Base-by-base conservation (phyloP, 1,140 invertebrate genomes). In the Metopolophium dirhodum region DNA sequence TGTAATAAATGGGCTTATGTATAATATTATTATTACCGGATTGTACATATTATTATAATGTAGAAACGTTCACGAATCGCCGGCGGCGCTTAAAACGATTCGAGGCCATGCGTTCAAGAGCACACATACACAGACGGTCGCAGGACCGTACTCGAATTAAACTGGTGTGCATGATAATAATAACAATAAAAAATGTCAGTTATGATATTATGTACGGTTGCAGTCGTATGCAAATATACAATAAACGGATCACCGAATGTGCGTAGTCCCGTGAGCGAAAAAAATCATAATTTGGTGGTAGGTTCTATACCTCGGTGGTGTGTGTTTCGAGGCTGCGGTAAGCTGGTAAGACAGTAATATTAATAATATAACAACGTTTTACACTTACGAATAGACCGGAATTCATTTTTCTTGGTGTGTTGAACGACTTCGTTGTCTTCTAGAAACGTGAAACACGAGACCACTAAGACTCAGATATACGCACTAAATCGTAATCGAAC, bases 401-500 rank as follows among this genome's bases (percentile, higher is more conserved):
- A 11, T 57, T 41, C 88, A 89, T 89, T 57, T 89, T 89, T 23
- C 26, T 86, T 30, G 85, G 14, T 47, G 20, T 54, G 54, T 22
- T 22, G 47, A 51, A 35, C 51, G 87, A 89, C 35, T 89, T 89
- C 49, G n/a, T 37, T 37, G 88, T 57, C 88, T 89, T 89, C 88
- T 89, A 54, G 88, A 41, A n/a, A 23, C 86, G 86, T 20, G 86
- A n/a, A 77, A 88, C 47, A 54, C 45, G 85, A 87, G 45, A 87
- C 86, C 87, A 89, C 47, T 89, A 89, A 89, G 87, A 89, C 87
- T 35, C n/a, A 54, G n/a, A 35, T n/a, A 54, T 49, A 47, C 41
- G 45, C 85, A 51, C 49, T 54, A 37, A 89, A 89, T 54, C n/a
- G 49, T 57, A 14, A 57, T 89, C 49, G 49, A 23, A 89, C n/a